Conservation (phyloP, 2,113 vertebrate genomes). For the Dicerorhinus sumatrensis region DNA sequence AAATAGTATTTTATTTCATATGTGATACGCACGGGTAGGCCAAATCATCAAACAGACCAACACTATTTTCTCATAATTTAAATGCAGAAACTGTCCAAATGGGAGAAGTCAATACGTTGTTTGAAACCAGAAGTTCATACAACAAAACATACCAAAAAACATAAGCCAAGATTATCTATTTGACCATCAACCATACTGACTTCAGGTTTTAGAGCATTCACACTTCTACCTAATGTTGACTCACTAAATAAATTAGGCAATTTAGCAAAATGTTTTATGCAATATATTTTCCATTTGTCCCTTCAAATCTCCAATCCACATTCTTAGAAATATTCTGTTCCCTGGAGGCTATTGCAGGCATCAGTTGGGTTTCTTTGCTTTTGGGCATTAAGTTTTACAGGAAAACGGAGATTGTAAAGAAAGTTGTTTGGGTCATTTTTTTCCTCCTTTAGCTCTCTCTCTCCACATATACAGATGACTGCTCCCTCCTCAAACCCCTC, state of each 20-base stretch:
- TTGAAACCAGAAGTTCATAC: background rate
- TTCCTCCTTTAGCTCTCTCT: background rate
- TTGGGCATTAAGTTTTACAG: background rate
- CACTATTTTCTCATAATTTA: background rate
- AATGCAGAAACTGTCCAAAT: background rate
- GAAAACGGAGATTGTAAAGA: background rate
- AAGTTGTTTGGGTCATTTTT: background rate
- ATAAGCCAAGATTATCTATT: background rate
- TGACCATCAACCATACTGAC: background rate
- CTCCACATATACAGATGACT: background rate
- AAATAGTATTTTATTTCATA: background rate
- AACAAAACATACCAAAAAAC: background rate
- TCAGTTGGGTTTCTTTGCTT: background rate
- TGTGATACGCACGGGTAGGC: background rate
- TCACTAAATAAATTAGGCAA: background rate
- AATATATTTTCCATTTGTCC: background rate
- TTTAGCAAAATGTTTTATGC: background rate
- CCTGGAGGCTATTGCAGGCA: background rate
- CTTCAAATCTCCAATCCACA: background rate
- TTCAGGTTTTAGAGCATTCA: background rate
- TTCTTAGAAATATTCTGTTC: background rate
- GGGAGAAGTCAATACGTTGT: background rate
- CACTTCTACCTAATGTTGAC: background rate
- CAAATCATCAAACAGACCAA: background rate
- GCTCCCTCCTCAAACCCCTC: accelerated